Percentiles rank a stretch among this genome's conserved stretches.
Evolutionary conservation across 2,113 vertebrate genomes (phyloP).

Genomic region (Perca schrenkii): DNA sequence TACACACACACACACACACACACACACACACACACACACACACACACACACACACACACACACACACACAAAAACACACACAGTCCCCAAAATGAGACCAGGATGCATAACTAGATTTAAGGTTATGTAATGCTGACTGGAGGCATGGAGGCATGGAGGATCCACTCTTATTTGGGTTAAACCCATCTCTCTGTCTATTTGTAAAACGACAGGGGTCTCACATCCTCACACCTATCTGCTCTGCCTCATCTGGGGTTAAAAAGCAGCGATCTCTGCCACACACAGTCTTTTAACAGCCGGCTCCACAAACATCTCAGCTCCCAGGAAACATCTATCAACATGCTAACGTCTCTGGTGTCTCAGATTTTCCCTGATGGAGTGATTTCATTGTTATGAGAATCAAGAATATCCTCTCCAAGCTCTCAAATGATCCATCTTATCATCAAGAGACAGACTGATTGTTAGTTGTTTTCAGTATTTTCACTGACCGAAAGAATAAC

Average conservation of each 20-base stretch:
- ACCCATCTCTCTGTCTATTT: slow-evolving; percentile 69
- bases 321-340: slow-evolving; percentile 35
- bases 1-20: not conserved
- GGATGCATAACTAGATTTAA: slow-evolving; percentile 83
- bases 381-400: slow-evolving; percentile 41
- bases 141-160: slow-evolving; percentile 65
- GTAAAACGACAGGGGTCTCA: slow-evolving; percentile 59
- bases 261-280: slow-evolving; percentile 44
- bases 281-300: slow-evolving; percentile 50
- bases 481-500: not conserved
- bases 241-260: slow-evolving; percentile 41
- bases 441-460: not conserved
- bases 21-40: not conserved
- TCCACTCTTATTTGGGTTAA: slow-evolving; percentile 82
- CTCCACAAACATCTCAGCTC: slow-evolving; percentile 50
- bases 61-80: slow-evolving; percentile 1
- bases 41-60: slow-evolving; percentile 8
- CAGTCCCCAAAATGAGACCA: slow-evolving; percentile 70
- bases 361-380: slow-evolving; percentile 26
- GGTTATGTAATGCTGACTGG: slow-evolving; percentile 82
- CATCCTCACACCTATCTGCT: slow-evolving; percentile 57
- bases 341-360: slow-evolving; percentile 13
- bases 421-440: slow-evolving; percentile 35
- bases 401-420: slow-evolving; percentile 10
- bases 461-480: not conserved